Base-by-base conservation (phyloP, 2,888 invertebrate genomes). In the Heliconius cydno region DNA sequence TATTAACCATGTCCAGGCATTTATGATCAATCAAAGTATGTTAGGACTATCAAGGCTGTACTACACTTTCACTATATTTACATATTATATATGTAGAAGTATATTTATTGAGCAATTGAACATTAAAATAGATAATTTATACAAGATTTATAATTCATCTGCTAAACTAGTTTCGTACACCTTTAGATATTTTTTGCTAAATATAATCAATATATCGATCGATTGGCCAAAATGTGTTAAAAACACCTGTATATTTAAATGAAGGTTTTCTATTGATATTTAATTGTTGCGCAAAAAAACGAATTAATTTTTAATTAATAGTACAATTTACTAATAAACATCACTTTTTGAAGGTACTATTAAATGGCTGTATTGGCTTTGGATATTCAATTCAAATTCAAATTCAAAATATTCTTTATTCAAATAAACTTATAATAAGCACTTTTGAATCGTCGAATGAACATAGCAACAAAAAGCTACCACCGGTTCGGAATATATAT, bases 101-200 rank as follows among this genome's bases (percentile, higher is more conserved):
- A 22, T 41, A 15, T 34, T 34, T 57, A 30, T 73, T 73, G 6
- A 30, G 72, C 22, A 73, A 57, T 72, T 30, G 57, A 13, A 72
- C 52, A 57, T 60, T 57, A 57, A 30, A 65, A 30, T 73, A 34
- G 22, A 73, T 57, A 73, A 73, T 72, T 34, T 22, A 19, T 41
- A 41, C 38, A 41, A 78, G 25, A 74, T 75, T 65, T 74, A 74
- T 68, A 28, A 67, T 75, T 66, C 78, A 78, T 78, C 67, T 78
- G 78, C 74, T 15, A 22, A 78, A 78, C 74, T 52, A 30, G 78
- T 78, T 78, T 74, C 41, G 22, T 74, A 68, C 73, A 78, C 78
- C 78, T 78, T 74, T 78, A 22, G 10, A 28, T 52, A 9, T 38
- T 57, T 38, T 74, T 74, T 60, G 78, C 41, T 68, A 12, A 41